A percentile compares a stretch with the other conserved stretches of the same genome.
phyloP scores from a whole-genome alignment of 2,113 vertebrate genomes.

The Gadus chalcogrammus region DNA sequence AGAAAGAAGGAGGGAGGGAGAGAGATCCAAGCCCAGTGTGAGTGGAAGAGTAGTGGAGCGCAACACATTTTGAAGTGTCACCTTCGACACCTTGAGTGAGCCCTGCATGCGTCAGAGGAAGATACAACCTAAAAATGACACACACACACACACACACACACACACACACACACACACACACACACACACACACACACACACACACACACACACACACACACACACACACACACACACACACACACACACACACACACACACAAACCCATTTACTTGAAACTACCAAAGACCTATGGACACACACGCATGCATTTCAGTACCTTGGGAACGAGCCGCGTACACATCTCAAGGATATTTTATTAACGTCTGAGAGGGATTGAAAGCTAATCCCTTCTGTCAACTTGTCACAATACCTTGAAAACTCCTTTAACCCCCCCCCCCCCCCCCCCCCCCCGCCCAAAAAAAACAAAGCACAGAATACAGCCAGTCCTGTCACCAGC shows the following conservation, averaged over 20 bases:
- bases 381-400: slow-evolving; percentile 24
- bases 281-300: too few species aligned
- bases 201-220: not conserved
- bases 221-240: not conserved
- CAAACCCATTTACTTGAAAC: too few species aligned
- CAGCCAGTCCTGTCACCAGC: not conserved
- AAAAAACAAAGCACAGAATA: not conserved
- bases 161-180: too few species aligned
- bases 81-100: slow-evolving; percentile 26
- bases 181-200: too few species aligned
- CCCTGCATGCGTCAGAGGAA: slow-evolving; percentile 11
- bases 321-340: too few species aligned
- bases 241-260: too few species aligned
- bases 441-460: not conserved
- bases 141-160: not conserved
- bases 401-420: not conserved
- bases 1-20: not conserved
- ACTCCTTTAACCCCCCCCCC: not conserved
- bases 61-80: slow-evolving; percentile 32
- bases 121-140: not conserved
- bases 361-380: slow-evolving; percentile 26
- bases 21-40: slow-evolving; percentile 1
- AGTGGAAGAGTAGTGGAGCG: not conserved
- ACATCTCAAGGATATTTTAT: slow-evolving; percentile 53
- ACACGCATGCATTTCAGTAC: too few species aligned